Percentiles rank a stretch among this genome's conserved stretches.
These are phyloP conservation scores for Drosophila conformis DNA, from an alignment of 2,888 invertebrate genomes.

Conservation along the genomic window DNA sequence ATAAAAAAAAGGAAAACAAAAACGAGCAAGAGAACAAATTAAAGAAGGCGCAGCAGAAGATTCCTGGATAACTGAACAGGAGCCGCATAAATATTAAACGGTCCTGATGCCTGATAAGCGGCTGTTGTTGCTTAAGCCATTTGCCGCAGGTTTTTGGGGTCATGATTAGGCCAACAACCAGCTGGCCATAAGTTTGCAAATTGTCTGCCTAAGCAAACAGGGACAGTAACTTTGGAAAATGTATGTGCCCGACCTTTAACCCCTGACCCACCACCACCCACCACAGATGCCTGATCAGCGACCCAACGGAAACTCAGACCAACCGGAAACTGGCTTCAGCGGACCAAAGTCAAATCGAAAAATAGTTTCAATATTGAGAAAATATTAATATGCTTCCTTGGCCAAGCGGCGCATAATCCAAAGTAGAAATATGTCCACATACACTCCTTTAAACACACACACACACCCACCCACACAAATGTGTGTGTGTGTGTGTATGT, in stretches of 20 bases:
- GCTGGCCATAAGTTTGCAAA: constrained; percentile 52
- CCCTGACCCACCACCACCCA: not conserved
- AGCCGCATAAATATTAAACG: constrained; percentile 56
- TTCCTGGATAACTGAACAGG: constrained; percentile 18
- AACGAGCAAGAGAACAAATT: not conserved
- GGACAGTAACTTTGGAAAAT: constrained; percentile 15
- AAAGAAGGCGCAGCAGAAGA: not conserved
- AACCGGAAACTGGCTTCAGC: constrained; percentile 39
- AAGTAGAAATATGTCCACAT: constrained; percentile 4
- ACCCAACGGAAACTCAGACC: not conserved
- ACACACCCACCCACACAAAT: not conserved
- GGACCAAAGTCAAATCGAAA: constrained; percentile 65
- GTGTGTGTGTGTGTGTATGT: not conserved
- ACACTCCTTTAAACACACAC: not conserved
- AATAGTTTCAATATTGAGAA: constrained; percentile 68
- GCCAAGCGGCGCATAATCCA: not conserved
- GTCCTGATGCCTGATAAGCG: constrained; percentile 53
- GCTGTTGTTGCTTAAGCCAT: constrained; percentile 31
- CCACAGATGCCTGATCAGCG: not conserved
- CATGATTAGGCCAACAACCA: constrained; percentile 49
- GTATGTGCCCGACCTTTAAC: not conserved
- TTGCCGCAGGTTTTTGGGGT: constrained; percentile 46
- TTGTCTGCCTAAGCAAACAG: constrained; percentile 64
- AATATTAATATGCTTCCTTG: constrained; percentile 63
- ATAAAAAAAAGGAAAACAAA: not conserved